A percentile compares a stretch with the other conserved stretches of the same genome.
These are phyloP conservation scores for Drosophila virilis DNA, from an alignment of 1,140 invertebrate genomes.

Conservation along the genomic window DNA sequence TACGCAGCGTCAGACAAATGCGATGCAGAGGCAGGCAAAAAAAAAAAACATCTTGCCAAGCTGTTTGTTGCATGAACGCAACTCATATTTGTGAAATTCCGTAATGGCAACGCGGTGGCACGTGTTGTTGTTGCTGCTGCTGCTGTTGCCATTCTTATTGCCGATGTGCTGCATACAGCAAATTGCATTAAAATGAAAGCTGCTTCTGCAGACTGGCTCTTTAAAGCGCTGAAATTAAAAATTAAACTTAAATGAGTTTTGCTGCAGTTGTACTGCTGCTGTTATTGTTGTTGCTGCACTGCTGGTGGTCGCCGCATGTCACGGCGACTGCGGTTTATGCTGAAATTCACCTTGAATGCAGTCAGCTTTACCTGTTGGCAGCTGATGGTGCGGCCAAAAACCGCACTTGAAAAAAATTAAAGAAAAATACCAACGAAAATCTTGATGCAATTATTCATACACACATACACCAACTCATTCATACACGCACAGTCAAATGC, in stretches of 20 bases:
- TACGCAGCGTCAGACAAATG: constrained; percentile 65
- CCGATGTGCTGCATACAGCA: constrained; percentile 24
- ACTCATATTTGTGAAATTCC: constrained; percentile 61
- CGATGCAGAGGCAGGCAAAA: constrained; percentile 27
- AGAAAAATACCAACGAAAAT: constrained; percentile 54
- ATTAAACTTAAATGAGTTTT: constrained; percentile 74
- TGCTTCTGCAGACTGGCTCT: constrained; percentile 32
- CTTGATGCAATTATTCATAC: constrained; percentile 81
- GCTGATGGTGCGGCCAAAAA: constrained; percentile 28
- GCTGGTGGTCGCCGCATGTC: constrained; percentile 71
- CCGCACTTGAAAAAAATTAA: constrained; percentile 25
- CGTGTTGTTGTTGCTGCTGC: constrained; percentile 22
- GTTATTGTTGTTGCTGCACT: constrained; percentile 34
- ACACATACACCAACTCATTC: constrained; percentile 33
- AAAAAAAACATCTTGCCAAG: constrained; percentile 22
- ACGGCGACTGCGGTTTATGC: constrained; percentile 69
- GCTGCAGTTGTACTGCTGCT: constrained; percentile 29
- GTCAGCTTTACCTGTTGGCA: constrained; percentile 31
- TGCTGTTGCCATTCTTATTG: constrained; percentile 29
- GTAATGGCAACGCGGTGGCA: constrained; percentile 47
- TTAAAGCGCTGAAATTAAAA: constrained; percentile 69
- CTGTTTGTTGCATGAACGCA: constrained; percentile 37
- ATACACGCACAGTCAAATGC: constrained; percentile 42
- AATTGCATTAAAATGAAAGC: constrained; percentile 56
- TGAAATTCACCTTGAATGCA: constrained; percentile 73